Evolutionary conservation across 2,797 vertebrate genomes (phyloP), one percentile per base, ranked within the genome.

Genomic region (Erethizon dorsatum): DNA sequence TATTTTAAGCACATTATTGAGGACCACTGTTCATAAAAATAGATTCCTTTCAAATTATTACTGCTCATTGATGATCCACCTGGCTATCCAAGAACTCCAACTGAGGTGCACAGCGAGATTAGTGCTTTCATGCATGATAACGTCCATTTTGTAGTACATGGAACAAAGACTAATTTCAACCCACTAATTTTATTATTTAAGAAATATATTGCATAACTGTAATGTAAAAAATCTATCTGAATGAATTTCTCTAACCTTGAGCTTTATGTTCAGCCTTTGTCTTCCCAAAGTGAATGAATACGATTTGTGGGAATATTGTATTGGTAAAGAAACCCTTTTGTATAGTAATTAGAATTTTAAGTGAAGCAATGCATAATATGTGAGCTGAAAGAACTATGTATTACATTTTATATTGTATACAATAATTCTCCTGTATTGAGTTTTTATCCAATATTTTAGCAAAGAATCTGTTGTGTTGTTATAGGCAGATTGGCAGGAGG

Each of bases 221-320:
- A n/a, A 61, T 84, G 11, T 92, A 31, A 87, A 84, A 88, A 95
- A 77, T 71, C 26, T 85, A 84, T 83, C 33, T 83, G 47, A 93
- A 54, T 91, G 22, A 77, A 61, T 14, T 41, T 13, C 47, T 82
- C 6, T 33, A 20, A 83, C 33, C 56, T 37, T 6, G 65, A n/a
- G 6, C n/a, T 78, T 78, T 75, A 89, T 5, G 6, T 86, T 73
- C 91, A 73, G 10, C 41, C 22, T 80, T 91, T 28, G 31, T 83
- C 41, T 92, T 92, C 65, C 4, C 14, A 92, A 26, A 91, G 52
- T 52, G 28, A 20, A 9, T 75, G 9, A 85, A 28, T 67, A 33
- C 41, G 14, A 59, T 88, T 67, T 85, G 14, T 65, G 41, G 45
- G 17, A 52, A 83, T 90, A 83, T 59, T 14, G 31, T 83, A 0